These are phyloP conservation scores for Drosophila pseudotakahashii DNA, from an alignment of 2,888 invertebrate species.

Conservation along the genomic window DNA sequence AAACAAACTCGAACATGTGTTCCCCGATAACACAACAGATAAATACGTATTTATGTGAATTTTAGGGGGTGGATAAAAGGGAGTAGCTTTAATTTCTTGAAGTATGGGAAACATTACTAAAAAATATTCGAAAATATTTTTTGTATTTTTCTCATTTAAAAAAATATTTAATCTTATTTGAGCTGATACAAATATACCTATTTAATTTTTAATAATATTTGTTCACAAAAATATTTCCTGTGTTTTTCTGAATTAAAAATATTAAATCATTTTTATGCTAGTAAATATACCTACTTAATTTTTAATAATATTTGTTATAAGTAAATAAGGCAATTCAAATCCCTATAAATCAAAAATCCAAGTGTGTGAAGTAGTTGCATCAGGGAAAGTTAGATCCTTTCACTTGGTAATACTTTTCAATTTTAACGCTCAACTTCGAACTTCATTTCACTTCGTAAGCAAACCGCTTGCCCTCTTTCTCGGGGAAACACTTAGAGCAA, in stretches of 20 bases:
- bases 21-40: conserved; percentile 16
- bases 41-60: conserved; percentile 8
- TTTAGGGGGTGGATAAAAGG: background rate
- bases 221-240: too few relatives aligned
- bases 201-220: too few relatives aligned
- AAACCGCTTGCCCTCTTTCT: conserved; percentile 24
- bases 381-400: conserved; percentile 28
- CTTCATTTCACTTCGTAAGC: conserved; percentile 38
- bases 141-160: too few relatives aligned
- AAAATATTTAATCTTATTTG: too few relatives aligned
- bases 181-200: too few relatives aligned
- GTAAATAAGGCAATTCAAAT: too few relatives aligned
- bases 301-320: too few relatives aligned
- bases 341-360: conserved; percentile 14
- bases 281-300: too few relatives aligned
- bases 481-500: conserved; percentile 53
- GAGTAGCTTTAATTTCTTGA: conserved; percentile 4
- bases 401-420: conserved; percentile 34
- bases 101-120: background rate
- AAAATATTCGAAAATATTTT: background rate
- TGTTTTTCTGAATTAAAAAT: too few relatives aligned
- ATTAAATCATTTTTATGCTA: too few relatives aligned
- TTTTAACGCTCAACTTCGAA: conserved; percentile 23
- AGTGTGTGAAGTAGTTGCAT: conserved; percentile 3
- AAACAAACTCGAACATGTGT: conserved; percentile 40